phyloP scores from a whole-genome alignment of 2,888 invertebrate genomes.

The Drosophila greeni region DNA sequence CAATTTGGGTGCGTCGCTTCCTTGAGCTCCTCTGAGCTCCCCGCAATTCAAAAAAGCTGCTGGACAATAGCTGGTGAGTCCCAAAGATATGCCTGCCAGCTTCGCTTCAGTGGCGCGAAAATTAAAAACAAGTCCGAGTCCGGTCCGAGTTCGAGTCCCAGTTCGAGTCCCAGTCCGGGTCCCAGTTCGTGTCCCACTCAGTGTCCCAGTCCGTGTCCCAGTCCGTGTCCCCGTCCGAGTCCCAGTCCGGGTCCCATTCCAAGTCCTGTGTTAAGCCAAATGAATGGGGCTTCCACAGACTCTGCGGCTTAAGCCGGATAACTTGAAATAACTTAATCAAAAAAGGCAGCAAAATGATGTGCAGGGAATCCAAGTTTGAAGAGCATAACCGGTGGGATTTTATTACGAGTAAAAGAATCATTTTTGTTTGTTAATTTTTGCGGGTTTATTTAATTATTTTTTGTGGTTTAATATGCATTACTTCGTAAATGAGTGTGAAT shows the following conservation, averaged over 20 bases:
- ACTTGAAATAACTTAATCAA: constrained; percentile 5
- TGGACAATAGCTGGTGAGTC: constrained; percentile 2
- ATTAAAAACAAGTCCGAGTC: constrained; percentile 3
- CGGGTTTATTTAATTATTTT: not conserved
- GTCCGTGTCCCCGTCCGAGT: not conserved
- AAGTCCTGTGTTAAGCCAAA: constrained; percentile 2
- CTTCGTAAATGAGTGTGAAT: not conserved
- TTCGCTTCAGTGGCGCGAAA: constrained; percentile 8
- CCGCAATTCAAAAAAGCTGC: not conserved
- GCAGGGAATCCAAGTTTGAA: not conserved
- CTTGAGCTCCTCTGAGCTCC: not conserved
- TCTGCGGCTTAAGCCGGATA: constrained; percentile 1
- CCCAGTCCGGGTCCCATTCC: too few species aligned
- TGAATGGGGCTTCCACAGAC: not conserved
- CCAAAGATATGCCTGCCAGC: not conserved
- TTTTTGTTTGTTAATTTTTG: not conserved
- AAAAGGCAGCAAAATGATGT: not conserved
- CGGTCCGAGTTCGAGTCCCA: too few species aligned
- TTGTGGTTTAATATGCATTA: not conserved
- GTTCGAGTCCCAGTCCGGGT: not conserved
- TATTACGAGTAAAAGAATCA: not conserved
- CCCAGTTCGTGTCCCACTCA: not conserved
- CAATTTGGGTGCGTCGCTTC: constrained; percentile 1
- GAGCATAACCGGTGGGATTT: not conserved
- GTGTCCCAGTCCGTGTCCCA: too few species aligned